These are phyloP conservation scores for Esox niger DNA, from an alignment of 2,113 vertebrate species.

Conservation along the genomic window DNA sequence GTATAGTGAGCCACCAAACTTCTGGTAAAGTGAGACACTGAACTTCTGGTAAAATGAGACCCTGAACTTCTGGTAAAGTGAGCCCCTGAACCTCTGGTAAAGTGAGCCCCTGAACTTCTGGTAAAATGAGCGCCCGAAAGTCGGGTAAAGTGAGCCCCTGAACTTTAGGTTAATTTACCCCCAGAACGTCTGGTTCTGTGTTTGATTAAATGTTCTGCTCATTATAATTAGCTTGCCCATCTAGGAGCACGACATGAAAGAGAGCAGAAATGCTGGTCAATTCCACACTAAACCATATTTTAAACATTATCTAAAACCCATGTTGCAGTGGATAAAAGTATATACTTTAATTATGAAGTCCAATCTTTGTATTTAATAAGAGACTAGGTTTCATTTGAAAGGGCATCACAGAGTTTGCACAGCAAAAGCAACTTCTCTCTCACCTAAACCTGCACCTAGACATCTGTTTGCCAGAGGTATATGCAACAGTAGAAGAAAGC, in stretches of 20 bases:
- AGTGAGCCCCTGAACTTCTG: too few relatives aligned
- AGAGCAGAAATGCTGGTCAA: slow-evolving; percentile 9
- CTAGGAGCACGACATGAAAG: slow-evolving; percentile 32
- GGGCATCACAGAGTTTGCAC: slow-evolving; percentile 21
- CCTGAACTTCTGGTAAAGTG: slow-evolving; percentile 29
- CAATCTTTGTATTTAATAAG: slow-evolving; percentile 56
- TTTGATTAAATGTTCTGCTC: slow-evolving; percentile 25
- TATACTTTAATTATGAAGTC: too few relatives aligned
- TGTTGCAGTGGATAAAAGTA: too few relatives aligned
- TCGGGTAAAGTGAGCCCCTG: slow-evolving; percentile 9
- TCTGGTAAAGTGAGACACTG: too few relatives aligned
- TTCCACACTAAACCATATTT: slow-evolving; percentile 17
- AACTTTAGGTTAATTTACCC: too few relatives aligned
- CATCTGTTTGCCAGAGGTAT: slow-evolving; percentile 67
- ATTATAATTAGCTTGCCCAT: slow-evolving; percentile 25
- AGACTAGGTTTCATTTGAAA: slow-evolving; percentile 62
- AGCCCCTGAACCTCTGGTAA: too few relatives aligned
- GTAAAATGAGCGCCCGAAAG: too few relatives aligned
- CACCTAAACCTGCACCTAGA: slow-evolving; percentile 44
- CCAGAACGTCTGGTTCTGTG: slow-evolving; percentile 26
- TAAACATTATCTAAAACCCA: too few relatives aligned
- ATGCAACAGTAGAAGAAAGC: slow-evolving; percentile 61
- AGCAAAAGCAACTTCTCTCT: slow-evolving; percentile 14
- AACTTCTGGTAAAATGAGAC: slow-evolving; percentile 10
- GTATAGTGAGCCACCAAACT: too few relatives aligned